Conservation (phyloP, 2,888 invertebrate genomes). For the Drosophila ezoana region DNA sequence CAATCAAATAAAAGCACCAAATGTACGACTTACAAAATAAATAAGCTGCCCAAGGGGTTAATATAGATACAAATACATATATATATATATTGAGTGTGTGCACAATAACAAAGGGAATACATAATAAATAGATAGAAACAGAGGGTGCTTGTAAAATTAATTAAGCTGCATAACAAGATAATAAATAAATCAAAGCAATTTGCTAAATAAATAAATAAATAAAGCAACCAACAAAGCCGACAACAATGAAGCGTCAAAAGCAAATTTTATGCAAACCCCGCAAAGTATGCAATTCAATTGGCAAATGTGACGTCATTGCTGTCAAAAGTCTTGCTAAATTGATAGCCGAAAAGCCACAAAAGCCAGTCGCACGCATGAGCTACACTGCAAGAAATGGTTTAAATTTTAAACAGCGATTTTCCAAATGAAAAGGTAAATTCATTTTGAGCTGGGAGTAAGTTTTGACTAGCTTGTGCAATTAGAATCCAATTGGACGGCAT, state of each 20-base stretch:
- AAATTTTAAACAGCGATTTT: background rate
- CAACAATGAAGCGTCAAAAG: conserved; percentile 26
- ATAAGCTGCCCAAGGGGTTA: conserved; percentile 24
- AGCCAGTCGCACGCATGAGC: conserved; percentile 3
- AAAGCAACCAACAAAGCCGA: conserved; percentile 5
- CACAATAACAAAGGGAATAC: background rate
- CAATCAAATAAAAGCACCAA: conserved; percentile 40
- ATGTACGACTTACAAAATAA: conserved; percentile 29
- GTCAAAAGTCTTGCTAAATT: conserved; percentile 12
- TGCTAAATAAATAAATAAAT: conserved; percentile 24
- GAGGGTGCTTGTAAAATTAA: conserved; percentile 10
- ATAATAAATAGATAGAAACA: conserved; percentile 8
- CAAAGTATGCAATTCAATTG: conserved; percentile 24
- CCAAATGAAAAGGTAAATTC: background rate
- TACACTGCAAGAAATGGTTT: conserved; percentile 25
- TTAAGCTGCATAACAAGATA: conserved; percentile 29
- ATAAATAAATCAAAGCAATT: conserved; percentile 26
- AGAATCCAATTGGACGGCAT: too few species aligned
- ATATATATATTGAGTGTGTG: conserved; percentile 14
- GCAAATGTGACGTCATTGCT: conserved; percentile 21
- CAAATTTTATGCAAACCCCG: background rate
- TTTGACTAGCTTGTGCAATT: too few species aligned
- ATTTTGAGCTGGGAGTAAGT: background rate
- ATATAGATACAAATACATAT: conserved; percentile 18
- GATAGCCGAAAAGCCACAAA: conserved; percentile 2